Evolutionary conservation across 2,113 vertebrate species (phyloP), one percentile per base, ranked within the genome.

Genomic region (Brachyistius frenatus): DNA sequence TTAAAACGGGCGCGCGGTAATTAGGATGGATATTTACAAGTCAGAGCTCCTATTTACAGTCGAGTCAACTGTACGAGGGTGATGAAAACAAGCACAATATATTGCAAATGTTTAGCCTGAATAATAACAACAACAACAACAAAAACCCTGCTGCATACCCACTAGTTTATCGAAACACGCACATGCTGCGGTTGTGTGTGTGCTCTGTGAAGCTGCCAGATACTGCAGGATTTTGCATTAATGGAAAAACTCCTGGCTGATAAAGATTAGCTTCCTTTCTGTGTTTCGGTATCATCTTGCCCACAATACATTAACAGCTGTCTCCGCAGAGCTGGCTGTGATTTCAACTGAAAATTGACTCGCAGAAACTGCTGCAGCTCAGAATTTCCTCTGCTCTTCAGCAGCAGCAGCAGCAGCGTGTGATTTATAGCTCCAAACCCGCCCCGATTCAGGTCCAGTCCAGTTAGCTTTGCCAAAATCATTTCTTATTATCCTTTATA

Each of bases 381-480:
- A 69, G 66, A 49, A 3, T 47, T 69, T 62, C 55, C 36, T 57
- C 50, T 11, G 35, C 63, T 50, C 68, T 35, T 31, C 23, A 67
- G 64, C 7, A 39, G 13, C 11, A 39, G 71, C 23, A 67, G 64
- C 7, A 39, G 13, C 11, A 39, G 71, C 32, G 13, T 56, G 15
- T 53, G 46, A 63, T 77, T 33, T 41, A 32, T 3, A 11, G 9
- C 9, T 58, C 30, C 55, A 35, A 32, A 47, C 7, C 39, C 11
- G 4, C 30, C 31, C 0, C 10, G 0, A 3, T 3, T 1, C 11
- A 56, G 31, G 31, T 35, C 7, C 9, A 46, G 37, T 11, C 1
- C 58, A 15, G 9, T 1, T 0, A 1, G 16, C 13, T 11, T 9
- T 44, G 41, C 41, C 11, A 44, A 13, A 44, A 44, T 4, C 9